These are phyloP conservation scores for Mythimna ferrago DNA, from an alignment of 2,888 invertebrate genomes.

Conservation along the genomic window DNA sequence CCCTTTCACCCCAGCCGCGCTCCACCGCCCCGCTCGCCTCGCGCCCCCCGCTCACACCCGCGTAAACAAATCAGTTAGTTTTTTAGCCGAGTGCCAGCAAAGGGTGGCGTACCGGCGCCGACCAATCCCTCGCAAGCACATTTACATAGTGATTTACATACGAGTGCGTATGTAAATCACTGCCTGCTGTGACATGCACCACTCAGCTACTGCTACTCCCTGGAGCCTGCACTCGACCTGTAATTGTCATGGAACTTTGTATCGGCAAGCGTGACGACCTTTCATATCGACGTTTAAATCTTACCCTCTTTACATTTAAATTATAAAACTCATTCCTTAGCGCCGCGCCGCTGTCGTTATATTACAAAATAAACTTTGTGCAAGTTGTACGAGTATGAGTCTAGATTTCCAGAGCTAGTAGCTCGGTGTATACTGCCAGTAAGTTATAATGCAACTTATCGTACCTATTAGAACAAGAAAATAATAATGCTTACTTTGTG, in stretches of 20 bases:
- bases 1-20: conserved; percentile 61
- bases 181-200: neutral
- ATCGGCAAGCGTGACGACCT: neutral
- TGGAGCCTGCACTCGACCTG: neutral
- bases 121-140: conserved; percentile 73
- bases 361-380: neutral
- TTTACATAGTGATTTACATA: conserved; percentile 83
- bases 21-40: conserved; percentile 28
- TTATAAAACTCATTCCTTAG: neutral
- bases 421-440: neutral
- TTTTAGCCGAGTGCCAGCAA: conserved; percentile 68
- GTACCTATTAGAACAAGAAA: too few species aligned
- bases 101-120: conserved; percentile 55
- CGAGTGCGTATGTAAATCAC: conserved; percentile 57
- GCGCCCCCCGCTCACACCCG: conserved; percentile 25
- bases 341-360: neutral
- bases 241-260: neutral
- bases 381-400: neutral
- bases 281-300: neutral
- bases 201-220: neutral
- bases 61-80: conserved; percentile 66
- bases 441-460: neutral
- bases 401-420: neutral
- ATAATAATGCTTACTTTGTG: too few species aligned
- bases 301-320: neutral